Evolutionary conservation across 2,888 invertebrate species (phyloP).

Genomic region (Proisotoma minuta): DNA sequence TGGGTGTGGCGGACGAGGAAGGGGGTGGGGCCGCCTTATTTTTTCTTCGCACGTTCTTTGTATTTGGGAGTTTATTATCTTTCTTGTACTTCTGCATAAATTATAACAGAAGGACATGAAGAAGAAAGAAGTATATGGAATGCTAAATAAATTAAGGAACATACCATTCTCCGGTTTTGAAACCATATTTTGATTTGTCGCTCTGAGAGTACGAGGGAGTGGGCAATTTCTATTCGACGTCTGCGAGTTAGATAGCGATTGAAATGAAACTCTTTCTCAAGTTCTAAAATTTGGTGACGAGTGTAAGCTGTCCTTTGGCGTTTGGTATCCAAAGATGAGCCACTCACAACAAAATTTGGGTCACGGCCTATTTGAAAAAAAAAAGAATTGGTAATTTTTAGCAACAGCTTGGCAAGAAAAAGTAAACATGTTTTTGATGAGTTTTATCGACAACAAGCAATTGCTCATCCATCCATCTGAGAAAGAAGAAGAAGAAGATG

Average conservation of each 20-base stretch:
- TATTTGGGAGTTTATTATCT: constrained; percentile 82
- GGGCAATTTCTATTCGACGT: constrained; percentile 94
- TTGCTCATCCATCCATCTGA: too few species aligned
- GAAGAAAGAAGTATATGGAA: background rate
- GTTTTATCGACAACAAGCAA: too few species aligned
- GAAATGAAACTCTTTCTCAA: constrained; percentile 97
- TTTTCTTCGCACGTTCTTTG: constrained; percentile 72
- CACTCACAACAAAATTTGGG: constrained; percentile 65
- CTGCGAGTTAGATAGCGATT: constrained; percentile 92
- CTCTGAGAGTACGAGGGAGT: constrained; percentile 86
- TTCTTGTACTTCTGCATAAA: constrained; percentile 75
- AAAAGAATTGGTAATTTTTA: too few species aligned
- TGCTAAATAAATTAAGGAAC: background rate
- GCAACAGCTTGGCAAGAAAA: too few species aligned
- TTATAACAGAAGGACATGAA: background rate
- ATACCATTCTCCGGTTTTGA: constrained; percentile 78
- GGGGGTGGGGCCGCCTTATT: constrained; percentile 65
- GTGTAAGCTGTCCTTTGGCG: constrained; percentile 96
- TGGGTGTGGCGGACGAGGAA: constrained; percentile 32
- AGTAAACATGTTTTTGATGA: too few species aligned
- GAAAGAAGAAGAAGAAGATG: too few species aligned
- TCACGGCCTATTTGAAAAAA: background rate
- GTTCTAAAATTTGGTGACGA: constrained; percentile 92
- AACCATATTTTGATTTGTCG: constrained; percentile 88
- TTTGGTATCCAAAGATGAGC: constrained; percentile 87